Conservation (phyloP, 2,113 vertebrate species). For the Salvelinus sp. region DNA sequence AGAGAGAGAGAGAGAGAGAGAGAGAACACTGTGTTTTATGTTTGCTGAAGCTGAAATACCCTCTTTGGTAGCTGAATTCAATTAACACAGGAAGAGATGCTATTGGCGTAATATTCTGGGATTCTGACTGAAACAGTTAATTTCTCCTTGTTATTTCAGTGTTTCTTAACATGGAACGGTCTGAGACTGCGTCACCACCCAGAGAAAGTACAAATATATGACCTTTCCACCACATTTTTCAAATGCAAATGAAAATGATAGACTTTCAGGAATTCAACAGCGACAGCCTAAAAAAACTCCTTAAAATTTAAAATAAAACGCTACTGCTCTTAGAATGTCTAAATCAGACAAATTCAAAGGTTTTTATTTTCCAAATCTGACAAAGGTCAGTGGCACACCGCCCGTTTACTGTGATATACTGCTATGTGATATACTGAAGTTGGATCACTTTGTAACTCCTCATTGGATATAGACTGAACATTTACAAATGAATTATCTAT, state of each 20-base stretch:
- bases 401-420: no score
- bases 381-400: no score
- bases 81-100: slow-evolving; percentile 70
- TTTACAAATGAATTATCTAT: no score
- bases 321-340: slow-evolving; percentile 11
- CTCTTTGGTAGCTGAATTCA: slow-evolving; percentile 40
- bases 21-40: neutral
- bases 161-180: slow-evolving; percentile 41
- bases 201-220: slow-evolving; percentile 49
- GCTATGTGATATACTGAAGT: no score
- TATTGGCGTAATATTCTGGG: slow-evolving; percentile 61
- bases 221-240: slow-evolving; percentile 47
- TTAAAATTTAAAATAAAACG: neutral
- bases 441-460: no score
- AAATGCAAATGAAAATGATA: slow-evolving; percentile 60
- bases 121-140: slow-evolving; percentile 50
- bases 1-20: neutral
- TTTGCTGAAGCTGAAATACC: slow-evolving; percentile 42
- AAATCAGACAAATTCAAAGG: slow-evolving; percentile 10
- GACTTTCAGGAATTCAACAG: slow-evolving; percentile 45
- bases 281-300: slow-evolving; percentile 29
- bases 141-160: slow-evolving; percentile 67
- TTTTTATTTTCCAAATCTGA: slow-evolving; percentile 41
- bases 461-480: no score
- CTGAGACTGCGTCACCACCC: slow-evolving; percentile 36